Evolutionary conservation across 2,797 vertebrate species (phyloP).

Genomic region (Capromys pilorides): DNA sequence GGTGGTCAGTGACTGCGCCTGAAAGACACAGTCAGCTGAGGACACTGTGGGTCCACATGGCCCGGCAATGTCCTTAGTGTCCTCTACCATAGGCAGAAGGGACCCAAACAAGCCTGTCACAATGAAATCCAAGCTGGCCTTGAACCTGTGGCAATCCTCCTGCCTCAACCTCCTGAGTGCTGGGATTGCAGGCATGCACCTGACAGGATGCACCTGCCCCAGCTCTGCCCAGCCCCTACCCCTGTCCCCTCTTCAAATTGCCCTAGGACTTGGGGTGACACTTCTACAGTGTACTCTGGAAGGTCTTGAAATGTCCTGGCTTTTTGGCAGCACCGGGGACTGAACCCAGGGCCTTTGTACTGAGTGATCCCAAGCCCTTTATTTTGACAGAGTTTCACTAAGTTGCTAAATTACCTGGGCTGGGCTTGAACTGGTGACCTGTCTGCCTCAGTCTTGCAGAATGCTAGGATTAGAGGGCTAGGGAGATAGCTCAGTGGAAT

Average conservation of each 20-base stretch:
- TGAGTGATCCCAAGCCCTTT: no score
- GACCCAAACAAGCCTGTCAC: neutral
- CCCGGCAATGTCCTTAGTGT: accelerated
- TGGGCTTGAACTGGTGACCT: neutral
- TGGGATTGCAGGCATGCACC: neutral
- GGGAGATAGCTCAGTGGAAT: no score
- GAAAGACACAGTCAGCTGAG: conserved; percentile 28
- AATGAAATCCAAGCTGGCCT: neutral
- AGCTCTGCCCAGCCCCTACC: no score
- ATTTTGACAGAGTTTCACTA: neutral
- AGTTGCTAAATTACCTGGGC: neutral
- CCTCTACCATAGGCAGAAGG: accelerated
- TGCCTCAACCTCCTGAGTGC: neutral
- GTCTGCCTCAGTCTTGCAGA: neutral
- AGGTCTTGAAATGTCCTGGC: neutral
- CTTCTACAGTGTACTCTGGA: neutral
- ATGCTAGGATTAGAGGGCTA: neutral
- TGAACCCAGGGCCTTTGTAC: neutral
- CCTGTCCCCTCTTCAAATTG: neutral
- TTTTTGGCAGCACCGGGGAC: neutral
- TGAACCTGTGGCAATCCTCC: neutral
- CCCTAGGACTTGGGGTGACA: neutral
- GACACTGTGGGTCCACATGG: accelerated
- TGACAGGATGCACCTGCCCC: neutral
- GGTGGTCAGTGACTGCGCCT: conserved; percentile 69